phyloP scores from a whole-genome alignment of 2,113 vertebrate genomes.

The Rhinichthys klamathensis region DNA sequence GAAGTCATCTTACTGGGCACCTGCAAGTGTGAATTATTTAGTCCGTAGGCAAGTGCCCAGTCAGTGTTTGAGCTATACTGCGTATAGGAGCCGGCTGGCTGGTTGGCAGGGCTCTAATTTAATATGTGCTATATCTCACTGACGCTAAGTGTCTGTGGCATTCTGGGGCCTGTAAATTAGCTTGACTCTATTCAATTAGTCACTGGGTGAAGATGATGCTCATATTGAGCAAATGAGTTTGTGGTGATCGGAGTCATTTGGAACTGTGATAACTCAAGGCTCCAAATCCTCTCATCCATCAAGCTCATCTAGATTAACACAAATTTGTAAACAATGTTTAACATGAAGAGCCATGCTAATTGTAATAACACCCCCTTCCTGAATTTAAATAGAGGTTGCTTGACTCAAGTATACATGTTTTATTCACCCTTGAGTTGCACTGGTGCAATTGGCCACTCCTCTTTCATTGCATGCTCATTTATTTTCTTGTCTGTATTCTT shows the following conservation, averaged over 20 bases:
- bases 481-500: background rate
- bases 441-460: background rate
- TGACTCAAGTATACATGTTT: background rate
- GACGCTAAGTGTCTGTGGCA: constrained; percentile 60
- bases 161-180: constrained; percentile 60
- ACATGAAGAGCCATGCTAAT: background rate
- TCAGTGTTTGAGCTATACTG: constrained; percentile 13
- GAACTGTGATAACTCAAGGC: constrained; percentile 40
- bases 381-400: background rate
- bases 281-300: constrained; percentile 29
- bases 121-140: constrained; percentile 55
- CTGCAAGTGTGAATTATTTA: constrained; percentile 33
- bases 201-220: constrained; percentile 50
- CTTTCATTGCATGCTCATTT: background rate
- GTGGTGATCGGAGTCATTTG: constrained; percentile 36
- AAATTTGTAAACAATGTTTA: constrained; percentile 20
- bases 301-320: constrained; percentile 6
- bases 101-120: constrained; percentile 57
- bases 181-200: constrained; percentile 63
- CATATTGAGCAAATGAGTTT: constrained; percentile 46
- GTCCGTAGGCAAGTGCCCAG: constrained; percentile 6
- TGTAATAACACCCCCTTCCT: background rate
- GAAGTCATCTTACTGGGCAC: constrained; percentile 28
- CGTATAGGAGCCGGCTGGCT: constrained; percentile 22
- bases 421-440: background rate